Conservation (phyloP, 2,888 invertebrate species). For the Drosophila testacea region DNA sequence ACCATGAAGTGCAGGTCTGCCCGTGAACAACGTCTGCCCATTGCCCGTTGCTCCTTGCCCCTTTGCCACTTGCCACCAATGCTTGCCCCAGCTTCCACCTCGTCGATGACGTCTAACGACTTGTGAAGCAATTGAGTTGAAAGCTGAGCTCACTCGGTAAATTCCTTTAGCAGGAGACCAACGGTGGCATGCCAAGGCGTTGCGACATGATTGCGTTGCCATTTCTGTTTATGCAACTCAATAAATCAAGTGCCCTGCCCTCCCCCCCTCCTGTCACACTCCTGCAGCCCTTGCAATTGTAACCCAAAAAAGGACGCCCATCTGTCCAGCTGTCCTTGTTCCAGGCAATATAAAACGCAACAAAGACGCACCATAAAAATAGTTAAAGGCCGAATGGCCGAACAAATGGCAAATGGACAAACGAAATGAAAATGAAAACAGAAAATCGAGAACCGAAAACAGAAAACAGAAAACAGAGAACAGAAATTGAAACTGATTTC, state of each 20-base stretch:
- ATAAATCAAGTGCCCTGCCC: slow-evolving; percentile 80
- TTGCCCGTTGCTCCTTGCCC: background rate
- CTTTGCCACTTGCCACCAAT: background rate
- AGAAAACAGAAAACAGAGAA: slow-evolving; percentile 1
- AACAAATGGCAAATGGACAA: slow-evolving; percentile 34
- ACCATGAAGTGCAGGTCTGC: slow-evolving; percentile 70
- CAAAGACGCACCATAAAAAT: slow-evolving; percentile 62
- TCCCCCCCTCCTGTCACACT: background rate
- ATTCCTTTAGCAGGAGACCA: slow-evolving; percentile 41
- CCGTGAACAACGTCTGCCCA: slow-evolving; percentile 16
- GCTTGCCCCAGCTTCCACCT: slow-evolving; percentile 24
- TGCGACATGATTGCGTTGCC: slow-evolving; percentile 83
- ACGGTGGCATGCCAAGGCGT: slow-evolving; percentile 44
- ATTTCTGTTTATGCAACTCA: slow-evolving; percentile 84
- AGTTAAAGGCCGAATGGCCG: slow-evolving; percentile 46
- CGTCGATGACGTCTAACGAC: slow-evolving; percentile 79
- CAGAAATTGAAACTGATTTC: slow-evolving; percentile 71
- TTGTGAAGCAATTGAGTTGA: slow-evolving; percentile 82
- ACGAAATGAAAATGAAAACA: slow-evolving; percentile 56
- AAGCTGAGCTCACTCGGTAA: slow-evolving; percentile 73
- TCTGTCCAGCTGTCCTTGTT: slow-evolving; percentile 18
- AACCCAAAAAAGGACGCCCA: slow-evolving; percentile 41
- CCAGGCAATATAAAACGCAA: slow-evolving; percentile 57
- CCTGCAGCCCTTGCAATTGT: slow-evolving; percentile 39
- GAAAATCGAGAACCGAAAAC: background rate